A percentile compares a stretch with the other conserved stretches of the same genome.
phyloP scores from a whole-genome alignment of 2,113 vertebrate species.

The Eurystomus gularis region DNA sequence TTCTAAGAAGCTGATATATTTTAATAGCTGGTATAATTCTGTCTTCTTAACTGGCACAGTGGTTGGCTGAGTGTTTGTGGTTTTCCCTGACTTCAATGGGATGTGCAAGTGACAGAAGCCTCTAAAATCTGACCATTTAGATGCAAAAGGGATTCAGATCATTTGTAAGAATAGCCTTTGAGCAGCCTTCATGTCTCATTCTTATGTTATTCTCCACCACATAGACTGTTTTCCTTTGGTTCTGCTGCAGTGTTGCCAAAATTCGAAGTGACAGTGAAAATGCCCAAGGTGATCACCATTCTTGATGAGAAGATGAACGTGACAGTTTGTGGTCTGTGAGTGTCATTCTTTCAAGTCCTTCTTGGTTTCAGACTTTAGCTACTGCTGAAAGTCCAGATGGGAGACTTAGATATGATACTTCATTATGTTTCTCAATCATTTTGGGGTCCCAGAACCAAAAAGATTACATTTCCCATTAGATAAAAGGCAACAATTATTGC shows the following conservation, averaged over 20 bases:
- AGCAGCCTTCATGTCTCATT: background rate
- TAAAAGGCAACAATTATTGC: background rate
- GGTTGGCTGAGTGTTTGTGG: background rate
- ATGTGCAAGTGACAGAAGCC: background rate
- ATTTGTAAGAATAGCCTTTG: background rate
- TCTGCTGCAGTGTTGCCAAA: conserved; percentile 74
- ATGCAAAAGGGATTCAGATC: background rate
- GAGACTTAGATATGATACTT: background rate
- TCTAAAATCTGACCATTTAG: background rate
- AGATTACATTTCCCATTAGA: background rate
- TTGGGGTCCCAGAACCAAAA: background rate
- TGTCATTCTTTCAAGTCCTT: background rate
- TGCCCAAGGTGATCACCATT: conserved; percentile 70
- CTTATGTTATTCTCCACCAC: background rate
- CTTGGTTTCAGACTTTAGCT: background rate
- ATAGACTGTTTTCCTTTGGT: background rate
- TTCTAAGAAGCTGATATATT: background rate
- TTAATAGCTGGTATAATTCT: background rate
- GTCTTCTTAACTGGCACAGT: background rate
- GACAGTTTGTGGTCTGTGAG: conserved; percentile 73
- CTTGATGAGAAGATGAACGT: conserved; percentile 62
- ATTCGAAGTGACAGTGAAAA: conserved; percentile 69
- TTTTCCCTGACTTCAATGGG: background rate
- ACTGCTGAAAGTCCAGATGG: background rate
- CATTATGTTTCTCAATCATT: background rate